Conservation (phyloP, 2,888 invertebrate species). For the Macropis europaea region DNA sequence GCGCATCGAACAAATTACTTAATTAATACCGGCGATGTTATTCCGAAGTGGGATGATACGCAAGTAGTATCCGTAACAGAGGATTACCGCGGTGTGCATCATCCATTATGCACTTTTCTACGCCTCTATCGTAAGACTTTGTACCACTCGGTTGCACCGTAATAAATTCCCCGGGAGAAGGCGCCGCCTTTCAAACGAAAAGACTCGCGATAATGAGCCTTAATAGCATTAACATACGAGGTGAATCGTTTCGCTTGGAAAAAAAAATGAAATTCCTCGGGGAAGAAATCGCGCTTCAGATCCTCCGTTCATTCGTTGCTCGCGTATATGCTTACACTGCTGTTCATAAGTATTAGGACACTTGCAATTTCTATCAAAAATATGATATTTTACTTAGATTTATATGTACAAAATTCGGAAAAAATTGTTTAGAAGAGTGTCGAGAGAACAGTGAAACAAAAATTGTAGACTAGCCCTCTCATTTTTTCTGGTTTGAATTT, state of each 20-base stretch:
- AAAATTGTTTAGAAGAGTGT: no score
- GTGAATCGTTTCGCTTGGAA: neutral
- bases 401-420: no score
- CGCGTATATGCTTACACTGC: no score
- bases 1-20: conserved; percentile 41
- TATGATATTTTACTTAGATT: no score
- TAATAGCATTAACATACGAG: conserved; percentile 4
- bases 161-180: conserved; percentile 16
- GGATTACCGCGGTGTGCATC: neutral
- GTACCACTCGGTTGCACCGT: conserved; percentile 1
- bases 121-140: neutral
- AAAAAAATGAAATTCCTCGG: neutral
- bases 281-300: neutral
- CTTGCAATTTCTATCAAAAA: no score
- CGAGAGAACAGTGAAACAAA: no score
- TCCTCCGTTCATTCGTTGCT: neutral
- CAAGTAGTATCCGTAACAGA: conserved; percentile 4
- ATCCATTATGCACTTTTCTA: conserved; percentile 16
- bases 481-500: no score
- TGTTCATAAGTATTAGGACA: no score
- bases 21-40: conserved; percentile 38
- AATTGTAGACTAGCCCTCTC: no score
- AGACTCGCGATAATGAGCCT: conserved; percentile 14
- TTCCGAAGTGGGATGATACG: conserved; percentile 7
- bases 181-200: conserved; percentile 1